Evolutionary conservation across 2,888 invertebrate species (phyloP), one percentile per base, ranked within the genome.

Genomic region (Nasonia oneida): DNA sequence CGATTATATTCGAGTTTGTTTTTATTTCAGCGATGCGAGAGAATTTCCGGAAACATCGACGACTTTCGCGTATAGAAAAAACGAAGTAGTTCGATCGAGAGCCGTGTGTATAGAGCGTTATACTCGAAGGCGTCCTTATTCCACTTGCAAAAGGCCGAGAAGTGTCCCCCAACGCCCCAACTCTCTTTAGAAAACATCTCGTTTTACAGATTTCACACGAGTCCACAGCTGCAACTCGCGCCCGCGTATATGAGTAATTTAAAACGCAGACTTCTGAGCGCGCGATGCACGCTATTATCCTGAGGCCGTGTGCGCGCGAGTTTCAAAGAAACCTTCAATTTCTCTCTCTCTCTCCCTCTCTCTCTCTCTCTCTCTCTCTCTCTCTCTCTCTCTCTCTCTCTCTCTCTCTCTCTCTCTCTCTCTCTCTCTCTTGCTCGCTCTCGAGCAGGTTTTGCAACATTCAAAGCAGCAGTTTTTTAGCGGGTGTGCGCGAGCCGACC

Each of bases 401-500:
- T 23, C 23, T 1, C 23, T 23, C 23, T 23, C 23, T 23, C 23
- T 23, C 23, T 23, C 23, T 23, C 23, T 23, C 23, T 23, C 23
- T 23, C 23, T 23, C 23, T 23, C 23, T 23, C 23, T 23, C 23
- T 23, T 23, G 29, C 75, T 39, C 61, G 81, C 73, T 64, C 77
- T 61, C n/a, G 39, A 15, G 57, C 64, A 67, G 47, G 61, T 81
- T 73, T 73, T 47, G 29, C 85, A 77, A 85, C 71, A 77, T 77
- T 77, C 64, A 85, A 81, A 85, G 85, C 76, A 70, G 37, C 71
- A 81, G 80, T 75, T 12, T 81, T 77, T 80, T 85, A 81, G 77
- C 81, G 64, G 12, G 42, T n/a, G 42, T 29, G 18, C 18, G n/a
- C 42, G 23, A 73, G 61, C 33, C 33, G 42, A 39, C n/a, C 67